A percentile compares a stretch with the other conserved stretches of the same genome.
phyloP scores from a whole-genome alignment of 1,140 invertebrate species.

The Octopus bimaculoides region DNA sequence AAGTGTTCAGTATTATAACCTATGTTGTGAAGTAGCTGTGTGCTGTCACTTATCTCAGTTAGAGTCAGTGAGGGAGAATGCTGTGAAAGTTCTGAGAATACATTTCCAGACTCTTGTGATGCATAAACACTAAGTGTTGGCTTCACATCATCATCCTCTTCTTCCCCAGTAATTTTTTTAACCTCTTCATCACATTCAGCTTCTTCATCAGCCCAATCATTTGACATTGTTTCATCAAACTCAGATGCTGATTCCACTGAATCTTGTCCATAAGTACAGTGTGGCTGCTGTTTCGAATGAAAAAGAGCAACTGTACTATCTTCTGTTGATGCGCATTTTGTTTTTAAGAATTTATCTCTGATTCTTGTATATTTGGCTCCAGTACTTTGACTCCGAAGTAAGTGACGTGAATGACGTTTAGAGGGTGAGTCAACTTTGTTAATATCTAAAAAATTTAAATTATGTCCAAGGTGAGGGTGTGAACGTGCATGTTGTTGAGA shows the following conservation, averaged over 20 bases:
- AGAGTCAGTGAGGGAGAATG: slow-evolving; percentile 21
- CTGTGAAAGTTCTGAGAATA: slow-evolving; percentile 15
- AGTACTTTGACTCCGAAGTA: slow-evolving; percentile 31
- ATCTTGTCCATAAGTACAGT: background rate
- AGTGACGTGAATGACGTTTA: slow-evolving; percentile 9
- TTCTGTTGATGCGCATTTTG: background rate
- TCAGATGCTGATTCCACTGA: slow-evolving; percentile 26
- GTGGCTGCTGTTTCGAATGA: background rate
- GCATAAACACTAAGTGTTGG: slow-evolving; percentile 30
- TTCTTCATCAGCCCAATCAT: slow-evolving; percentile 44
- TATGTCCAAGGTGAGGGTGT: slow-evolving; percentile 2
- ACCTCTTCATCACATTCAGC: slow-evolving; percentile 46
- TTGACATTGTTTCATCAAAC: slow-evolving; percentile 33
- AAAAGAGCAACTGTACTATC: slow-evolving; percentile 11
- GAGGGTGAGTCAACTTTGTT: background rate
- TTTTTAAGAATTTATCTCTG: slow-evolving; percentile 30
- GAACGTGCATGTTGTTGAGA: slow-evolving; percentile 5
- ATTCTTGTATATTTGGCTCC: slow-evolving; percentile 36
- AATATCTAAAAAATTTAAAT: slow-evolving; percentile 6
- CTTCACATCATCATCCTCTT: slow-evolving; percentile 38
- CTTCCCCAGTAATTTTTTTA: slow-evolving; percentile 41
- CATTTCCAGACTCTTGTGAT: slow-evolving; percentile 27
- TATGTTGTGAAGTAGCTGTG: background rate
- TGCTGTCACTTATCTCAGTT: background rate
- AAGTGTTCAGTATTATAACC: background rate